A percentile compares a stretch with the other conserved stretches of the same genome.
Evolutionary conservation across 2,113 vertebrate genomes (phyloP).

Genomic region (Microtus pennsylvanicus): DNA sequence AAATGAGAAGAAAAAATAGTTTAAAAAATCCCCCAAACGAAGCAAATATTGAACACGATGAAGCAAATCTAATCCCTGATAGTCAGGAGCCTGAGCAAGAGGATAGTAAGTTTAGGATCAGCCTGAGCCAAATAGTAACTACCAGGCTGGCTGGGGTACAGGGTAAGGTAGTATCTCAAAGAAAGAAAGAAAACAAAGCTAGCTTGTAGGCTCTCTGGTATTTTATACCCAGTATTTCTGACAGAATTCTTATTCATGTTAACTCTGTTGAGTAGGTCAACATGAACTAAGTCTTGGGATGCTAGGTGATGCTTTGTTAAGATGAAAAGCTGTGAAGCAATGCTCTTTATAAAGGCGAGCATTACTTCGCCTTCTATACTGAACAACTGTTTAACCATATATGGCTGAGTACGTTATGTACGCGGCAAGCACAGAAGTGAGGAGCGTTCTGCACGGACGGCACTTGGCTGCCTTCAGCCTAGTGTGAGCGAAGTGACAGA

Average conservation of each 20-base stretch:
- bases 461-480: background rate
- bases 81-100: too few species aligned
- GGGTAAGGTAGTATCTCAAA: too few species aligned
- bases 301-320: background rate
- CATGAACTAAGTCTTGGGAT: background rate
- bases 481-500: background rate
- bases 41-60: background rate
- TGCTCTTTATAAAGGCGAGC: background rate
- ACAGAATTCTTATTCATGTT: slow-evolving; percentile 9
- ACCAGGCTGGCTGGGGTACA: too few species aligned
- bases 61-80: background rate
- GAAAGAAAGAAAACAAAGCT: too few species aligned
- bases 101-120: too few species aligned
- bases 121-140: too few species aligned
- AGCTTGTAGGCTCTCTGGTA: too few species aligned
- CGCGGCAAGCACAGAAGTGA: background rate
- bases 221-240: background rate
- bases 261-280: background rate
- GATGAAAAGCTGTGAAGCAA: background rate
- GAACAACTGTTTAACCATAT: slow-evolving; percentile 21
- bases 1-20: background rate
- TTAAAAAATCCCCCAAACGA: background rate
- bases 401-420: background rate
- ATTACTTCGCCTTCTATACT: background rate
- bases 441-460: background rate